These are phyloP conservation scores for Rhyacichthys aspro DNA, from an alignment of 2,797 vertebrate genomes.

Conservation along the genomic window DNA sequence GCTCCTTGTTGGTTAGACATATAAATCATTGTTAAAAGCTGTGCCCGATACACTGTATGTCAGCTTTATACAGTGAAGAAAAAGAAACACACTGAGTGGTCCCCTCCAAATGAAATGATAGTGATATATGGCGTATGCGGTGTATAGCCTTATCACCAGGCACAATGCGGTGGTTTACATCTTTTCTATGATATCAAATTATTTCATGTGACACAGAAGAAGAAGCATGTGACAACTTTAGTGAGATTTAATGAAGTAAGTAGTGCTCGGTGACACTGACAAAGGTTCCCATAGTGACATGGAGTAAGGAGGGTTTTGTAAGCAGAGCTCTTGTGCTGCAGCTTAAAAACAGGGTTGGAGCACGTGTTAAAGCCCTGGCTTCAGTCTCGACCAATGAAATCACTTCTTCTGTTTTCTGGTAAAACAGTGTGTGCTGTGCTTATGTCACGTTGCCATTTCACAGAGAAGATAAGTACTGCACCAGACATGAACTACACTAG, in stretches of 20 bases:
- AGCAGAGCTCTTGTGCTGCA: not conserved
- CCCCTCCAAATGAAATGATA: conserved; percentile 5
- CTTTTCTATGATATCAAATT: too few relatives aligned
- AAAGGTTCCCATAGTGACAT: conserved; percentile 2
- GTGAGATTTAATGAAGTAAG: not conserved
- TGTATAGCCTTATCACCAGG: too few relatives aligned
- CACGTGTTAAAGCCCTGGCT: not conserved
- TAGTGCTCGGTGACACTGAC: not conserved
- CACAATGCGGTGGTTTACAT: too few relatives aligned
- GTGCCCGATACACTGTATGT: conserved; percentile 11
- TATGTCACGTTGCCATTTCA: too few relatives aligned
- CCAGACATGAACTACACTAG: too few relatives aligned
- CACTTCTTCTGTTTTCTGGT: not conserved
- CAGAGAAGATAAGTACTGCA: too few relatives aligned
- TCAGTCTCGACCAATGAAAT: conserved; percentile 2
- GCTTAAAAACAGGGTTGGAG: not conserved
- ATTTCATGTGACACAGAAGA: too few relatives aligned
- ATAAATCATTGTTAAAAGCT: conserved; percentile 24
- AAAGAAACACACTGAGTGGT: not conserved
- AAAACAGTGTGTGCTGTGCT: not conserved
- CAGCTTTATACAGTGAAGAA: conserved; percentile 4
- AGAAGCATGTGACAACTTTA: too few relatives aligned
- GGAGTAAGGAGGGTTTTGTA: not conserved
- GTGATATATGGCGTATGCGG: not conserved
- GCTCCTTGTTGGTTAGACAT: not conserved